phyloP scores from a whole-genome alignment of 2,797 vertebrate genomes.

The Hirundo rustica region DNA sequence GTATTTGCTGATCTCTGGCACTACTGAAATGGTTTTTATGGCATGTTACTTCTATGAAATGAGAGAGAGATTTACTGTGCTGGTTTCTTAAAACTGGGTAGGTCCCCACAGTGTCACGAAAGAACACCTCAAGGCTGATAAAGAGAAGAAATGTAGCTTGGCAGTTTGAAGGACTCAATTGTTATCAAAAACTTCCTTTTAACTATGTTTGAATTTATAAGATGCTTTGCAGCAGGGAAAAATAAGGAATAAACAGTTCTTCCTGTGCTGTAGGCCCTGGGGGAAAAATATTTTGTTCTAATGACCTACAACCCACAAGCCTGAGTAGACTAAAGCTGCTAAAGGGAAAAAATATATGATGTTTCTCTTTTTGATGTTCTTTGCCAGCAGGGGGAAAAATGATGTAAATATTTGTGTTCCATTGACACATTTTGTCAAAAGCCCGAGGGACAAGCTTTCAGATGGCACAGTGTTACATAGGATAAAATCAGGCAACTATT shows the following conservation, averaged over 20 bases:
- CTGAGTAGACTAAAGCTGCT: background rate
- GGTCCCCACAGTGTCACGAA: background rate
- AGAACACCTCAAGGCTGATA: background rate
- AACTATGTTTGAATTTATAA: background rate
- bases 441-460: background rate
- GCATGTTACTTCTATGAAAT: background rate
- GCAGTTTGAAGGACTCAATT: background rate
- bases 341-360: background rate
- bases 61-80: background rate
- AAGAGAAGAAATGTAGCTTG: background rate
- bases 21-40: background rate
- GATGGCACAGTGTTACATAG: background rate
- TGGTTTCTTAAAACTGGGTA: background rate
- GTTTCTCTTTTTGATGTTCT: background rate
- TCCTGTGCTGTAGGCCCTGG: background rate
- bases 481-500: background rate
- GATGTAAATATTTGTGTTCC: background rate
- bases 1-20: background rate
- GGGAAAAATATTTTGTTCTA: background rate
- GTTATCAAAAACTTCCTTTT: background rate
- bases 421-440: background rate
- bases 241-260: background rate
- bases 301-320: background rate
- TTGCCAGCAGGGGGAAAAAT: background rate
- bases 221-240: background rate